phyloP scores from a whole-genome alignment of 2,113 vertebrate species.

The Felis chaus region DNA sequence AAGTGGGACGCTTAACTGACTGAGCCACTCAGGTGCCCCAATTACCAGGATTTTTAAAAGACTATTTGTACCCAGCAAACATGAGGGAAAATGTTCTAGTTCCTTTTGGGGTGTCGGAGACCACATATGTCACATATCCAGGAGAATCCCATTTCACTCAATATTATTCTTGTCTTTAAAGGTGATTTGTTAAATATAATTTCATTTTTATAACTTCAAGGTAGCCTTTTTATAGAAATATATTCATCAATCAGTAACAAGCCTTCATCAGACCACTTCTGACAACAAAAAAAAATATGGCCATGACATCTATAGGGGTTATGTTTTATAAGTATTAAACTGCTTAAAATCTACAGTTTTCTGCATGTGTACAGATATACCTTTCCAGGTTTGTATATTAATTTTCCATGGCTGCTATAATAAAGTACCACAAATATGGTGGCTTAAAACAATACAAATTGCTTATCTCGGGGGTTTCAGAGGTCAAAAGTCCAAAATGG shows the following conservation, averaged over 20 bases:
- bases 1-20: too few relatives aligned
- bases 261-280: background rate
- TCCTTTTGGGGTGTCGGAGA: background rate
- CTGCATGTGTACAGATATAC: background rate
- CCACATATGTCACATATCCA: background rate
- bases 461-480: background rate
- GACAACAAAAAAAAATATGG: background rate
- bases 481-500: background rate
- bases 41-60: background rate
- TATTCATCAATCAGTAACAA: background rate
- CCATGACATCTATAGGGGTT: background rate
- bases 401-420: background rate
- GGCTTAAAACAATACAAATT: background rate
- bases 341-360: background rate
- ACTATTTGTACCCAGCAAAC: background rate
- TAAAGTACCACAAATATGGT: background rate
- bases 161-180: background rate
- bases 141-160: background rate
- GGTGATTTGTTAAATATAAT: background rate
- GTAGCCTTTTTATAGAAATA: background rate
- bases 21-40: too few relatives aligned
- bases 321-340: background rate
- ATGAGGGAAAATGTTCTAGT: background rate
- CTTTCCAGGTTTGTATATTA: background rate
- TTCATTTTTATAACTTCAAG: slow-evolving; percentile 17